Conservation (phyloP, 2,888 invertebrate genomes). For the Eueremaeus valkanovi region DNA sequence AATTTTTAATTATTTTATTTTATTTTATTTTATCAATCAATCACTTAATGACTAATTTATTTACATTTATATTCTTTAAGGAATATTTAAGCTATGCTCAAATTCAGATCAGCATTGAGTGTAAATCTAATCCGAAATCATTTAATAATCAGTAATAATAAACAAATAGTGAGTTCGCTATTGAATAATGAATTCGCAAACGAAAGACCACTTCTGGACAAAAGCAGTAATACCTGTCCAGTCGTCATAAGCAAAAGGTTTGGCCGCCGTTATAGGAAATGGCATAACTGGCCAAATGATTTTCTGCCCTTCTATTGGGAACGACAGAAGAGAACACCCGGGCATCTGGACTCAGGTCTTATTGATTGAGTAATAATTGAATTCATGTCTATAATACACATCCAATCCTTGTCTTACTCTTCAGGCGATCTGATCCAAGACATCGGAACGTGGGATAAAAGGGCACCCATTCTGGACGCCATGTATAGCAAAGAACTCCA, state of each 20-base stretch:
- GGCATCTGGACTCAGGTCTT: slow-evolving; percentile 41
- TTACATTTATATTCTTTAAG: too few relatives aligned
- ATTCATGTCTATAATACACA: neutral
- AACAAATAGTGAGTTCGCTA: neutral
- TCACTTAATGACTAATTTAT: too few relatives aligned
- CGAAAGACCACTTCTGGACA: slow-evolving; percentile 6
- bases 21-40: too few relatives aligned
- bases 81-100: neutral
- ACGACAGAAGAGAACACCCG: slow-evolving; percentile 31
- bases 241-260: slow-evolving; percentile 19
- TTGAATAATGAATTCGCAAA: neutral
- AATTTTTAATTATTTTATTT: too few relatives aligned
- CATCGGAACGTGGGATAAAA: slow-evolving; percentile 41
- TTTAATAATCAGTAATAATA: slow-evolving; percentile 23
- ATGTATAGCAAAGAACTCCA: slow-evolving; percentile 65
- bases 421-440: slow-evolving; percentile 39
- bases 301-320: slow-evolving; percentile 46
- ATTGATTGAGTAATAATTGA: neutral
- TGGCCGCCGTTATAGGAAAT: slow-evolving; percentile 34
- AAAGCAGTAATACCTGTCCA: neutral
- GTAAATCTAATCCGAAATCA: neutral
- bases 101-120: slow-evolving; percentile 1
- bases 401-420: neutral
- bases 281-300: slow-evolving; percentile 43
- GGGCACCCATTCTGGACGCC: slow-evolving; percentile 42